Base-by-base conservation (phyloP, 1,140 invertebrate species). In the Semibalanus balanoides region DNA sequence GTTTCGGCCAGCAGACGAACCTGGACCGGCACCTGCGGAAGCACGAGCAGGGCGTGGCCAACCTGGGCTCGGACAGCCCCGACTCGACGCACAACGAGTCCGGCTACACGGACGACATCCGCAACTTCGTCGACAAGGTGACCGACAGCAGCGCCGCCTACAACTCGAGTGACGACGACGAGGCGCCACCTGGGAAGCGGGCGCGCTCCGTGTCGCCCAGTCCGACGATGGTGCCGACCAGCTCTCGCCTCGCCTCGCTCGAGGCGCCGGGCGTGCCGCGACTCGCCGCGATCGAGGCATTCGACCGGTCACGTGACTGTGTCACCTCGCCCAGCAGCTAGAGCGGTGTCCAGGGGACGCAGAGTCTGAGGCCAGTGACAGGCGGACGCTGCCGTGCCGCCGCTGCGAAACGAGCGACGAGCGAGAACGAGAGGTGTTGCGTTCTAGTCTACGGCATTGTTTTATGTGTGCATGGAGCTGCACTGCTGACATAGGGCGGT, bases 1-100 rank as follows among this genome's bases (percentile, higher is more conserved):
- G 96, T 83, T 99, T 99, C 83, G 97, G 97, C 0, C 97, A 99
- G 84, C 97, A 99, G 84, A 99, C 97, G 0, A 99, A 99, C 84
- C 87, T 99, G 43, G 97, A 99, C 84, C 87, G 97, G 77, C 97
- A 99, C 83, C 84, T 99, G 81, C 96, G 97, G 88, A 99, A 99
- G 82, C 97, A 99, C 84, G 96, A 99, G 81, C 76, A 76, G 11
- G 81, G 81, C 76, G 80, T 79, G 14, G 76, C 78, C 22, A 80
- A 79, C 31, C 79, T 80, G 74, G 51, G 51, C 51, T 79, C 81
- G 28, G 84, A 85, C 43, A 83, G 84, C 0, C 78, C 82, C 22
- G 81, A 82, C 51, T 81, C 82, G 69, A 80, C 79, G 5, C 80
- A 82, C 70, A 76, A 75, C 43, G 84, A 84, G 64, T 83, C 85